Evolutionary conservation across 1,140 invertebrate species (phyloP).

Genomic region (Archegozetes longisetosus): DNA sequence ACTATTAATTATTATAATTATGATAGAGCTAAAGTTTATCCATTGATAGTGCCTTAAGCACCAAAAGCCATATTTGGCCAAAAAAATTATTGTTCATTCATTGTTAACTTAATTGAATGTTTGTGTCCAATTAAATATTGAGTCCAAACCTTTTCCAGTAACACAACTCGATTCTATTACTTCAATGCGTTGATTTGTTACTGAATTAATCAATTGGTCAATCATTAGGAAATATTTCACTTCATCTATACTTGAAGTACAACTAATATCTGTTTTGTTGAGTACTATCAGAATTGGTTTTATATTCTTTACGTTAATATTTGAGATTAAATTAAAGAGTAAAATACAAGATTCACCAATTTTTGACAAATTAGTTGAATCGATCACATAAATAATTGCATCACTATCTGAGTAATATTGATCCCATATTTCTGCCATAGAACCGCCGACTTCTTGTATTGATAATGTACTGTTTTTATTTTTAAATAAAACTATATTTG

Average conservation of each 20-base stretch:
- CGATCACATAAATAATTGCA: conserved; percentile 19
- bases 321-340: conserved; percentile 20
- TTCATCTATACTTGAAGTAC: conserved; percentile 63
- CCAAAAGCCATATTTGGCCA: no score
- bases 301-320: conserved; percentile 29
- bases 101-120: not conserved
- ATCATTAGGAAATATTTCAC: conserved; percentile 49
- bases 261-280: conserved; percentile 61
- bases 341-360: conserved; percentile 22
- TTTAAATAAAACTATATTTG: conserved; percentile 37
- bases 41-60: no score
- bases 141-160: conserved; percentile 46
- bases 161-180: conserved; percentile 54
- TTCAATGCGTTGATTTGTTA: conserved; percentile 39
- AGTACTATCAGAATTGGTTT: conserved; percentile 44
- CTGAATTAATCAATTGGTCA: conserved; percentile 27
- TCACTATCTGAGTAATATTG: conserved; percentile 10
- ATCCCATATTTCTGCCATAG: conserved; percentile 16
- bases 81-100: no score
- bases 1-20: no score
- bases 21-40: no score
- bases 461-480: not conserved
- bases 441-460: conserved; percentile 16
- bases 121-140: conserved; percentile 41
- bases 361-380: conserved; percentile 23